phyloP scores from a whole-genome alignment of 30 jellyfish, hydroid and myxozoan genomes.

The Aurelia sp. region DNA sequence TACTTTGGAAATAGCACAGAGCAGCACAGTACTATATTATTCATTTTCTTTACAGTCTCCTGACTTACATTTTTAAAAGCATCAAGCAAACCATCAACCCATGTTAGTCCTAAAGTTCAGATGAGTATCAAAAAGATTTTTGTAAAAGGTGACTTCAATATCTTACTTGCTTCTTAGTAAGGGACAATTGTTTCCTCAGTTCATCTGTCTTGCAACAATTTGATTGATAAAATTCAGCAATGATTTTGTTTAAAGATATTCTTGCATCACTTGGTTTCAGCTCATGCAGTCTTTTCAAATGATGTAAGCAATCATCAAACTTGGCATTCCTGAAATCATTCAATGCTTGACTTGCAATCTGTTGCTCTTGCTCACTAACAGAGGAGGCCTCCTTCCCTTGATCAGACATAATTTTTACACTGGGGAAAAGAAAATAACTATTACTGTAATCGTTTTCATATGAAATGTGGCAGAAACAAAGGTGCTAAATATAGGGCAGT shows the following conservation, averaged over 20 bases:
- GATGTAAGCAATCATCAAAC: slow-evolving; percentile 74
- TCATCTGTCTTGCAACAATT: slow-evolving; percentile 88
- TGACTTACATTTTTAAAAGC: too few species aligned
- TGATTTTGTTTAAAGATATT: slow-evolving; percentile 68
- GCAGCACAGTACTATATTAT: too few species aligned
- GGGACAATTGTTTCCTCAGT: slow-evolving; percentile 65
- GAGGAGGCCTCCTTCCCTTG: slow-evolving; percentile 53
- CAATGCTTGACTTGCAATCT: slow-evolving; percentile 75
- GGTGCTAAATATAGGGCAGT: too few species aligned
- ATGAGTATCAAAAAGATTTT: neutral
- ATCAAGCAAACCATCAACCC: neutral
- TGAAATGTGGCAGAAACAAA: too few species aligned
- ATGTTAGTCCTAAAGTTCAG: neutral
- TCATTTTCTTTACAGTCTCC: too few species aligned
- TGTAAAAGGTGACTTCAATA: neutral
- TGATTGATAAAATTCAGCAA: slow-evolving; percentile 86
- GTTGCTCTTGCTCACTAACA: slow-evolving; percentile 81
- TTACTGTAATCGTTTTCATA: too few species aligned
- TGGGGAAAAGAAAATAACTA: too few species aligned
- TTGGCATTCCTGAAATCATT: slow-evolving; percentile 51
- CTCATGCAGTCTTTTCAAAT: slow-evolving; percentile 68
- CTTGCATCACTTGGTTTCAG: slow-evolving; percentile 87
- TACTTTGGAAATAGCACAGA: too few species aligned
- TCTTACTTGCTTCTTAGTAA: slow-evolving; percentile 86
- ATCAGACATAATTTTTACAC: slow-evolving; percentile 11